These are phyloP conservation scores for Campoplex capitator DNA, from an alignment of 2,888 invertebrate genomes.

Conservation along the genomic window DNA sequence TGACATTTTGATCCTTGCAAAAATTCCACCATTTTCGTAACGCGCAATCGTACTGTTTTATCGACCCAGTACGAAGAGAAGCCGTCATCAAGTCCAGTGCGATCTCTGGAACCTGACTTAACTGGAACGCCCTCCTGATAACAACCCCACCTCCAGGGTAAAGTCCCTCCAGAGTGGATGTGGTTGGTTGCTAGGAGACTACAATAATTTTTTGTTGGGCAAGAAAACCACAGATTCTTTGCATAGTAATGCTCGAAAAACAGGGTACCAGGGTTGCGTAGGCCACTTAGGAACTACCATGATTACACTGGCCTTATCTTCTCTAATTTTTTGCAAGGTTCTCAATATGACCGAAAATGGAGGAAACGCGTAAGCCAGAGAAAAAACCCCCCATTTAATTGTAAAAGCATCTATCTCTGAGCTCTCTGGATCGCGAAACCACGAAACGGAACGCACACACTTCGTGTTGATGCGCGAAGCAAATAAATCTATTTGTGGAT, in stretches of 20 bases:
- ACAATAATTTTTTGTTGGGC: constrained; percentile 6
- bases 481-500: constrained; percentile 44
- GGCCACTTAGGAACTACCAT: constrained; percentile 64
- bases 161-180: constrained; percentile 30
- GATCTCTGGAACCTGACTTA: constrained; percentile 19
- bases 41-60: constrained; percentile 62
- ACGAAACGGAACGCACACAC: constrained; percentile 31
- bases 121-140: constrained; percentile 50
- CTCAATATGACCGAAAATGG: constrained; percentile 57
- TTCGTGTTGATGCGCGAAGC: constrained; percentile 43
- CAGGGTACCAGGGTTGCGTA: constrained; percentile 52
- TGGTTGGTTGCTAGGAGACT: constrained; percentile 38
- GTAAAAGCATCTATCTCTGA: constrained; percentile 51
- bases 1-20: constrained; percentile 19
- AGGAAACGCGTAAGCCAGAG: constrained; percentile 56
- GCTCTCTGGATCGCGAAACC: constrained; percentile 37
- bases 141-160: constrained; percentile 52
- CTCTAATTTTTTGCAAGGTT: constrained; percentile 55
- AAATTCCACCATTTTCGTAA: constrained; percentile 66
- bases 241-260: neutral
- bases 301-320: constrained; percentile 31
- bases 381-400: constrained; percentile 30
- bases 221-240: neutral
- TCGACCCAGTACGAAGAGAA: constrained; percentile 46
- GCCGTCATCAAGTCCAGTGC: constrained; percentile 43